Conservation (phyloP, 2,113 vertebrate genomes). For the Boulengerochromis microlepis region DNA sequence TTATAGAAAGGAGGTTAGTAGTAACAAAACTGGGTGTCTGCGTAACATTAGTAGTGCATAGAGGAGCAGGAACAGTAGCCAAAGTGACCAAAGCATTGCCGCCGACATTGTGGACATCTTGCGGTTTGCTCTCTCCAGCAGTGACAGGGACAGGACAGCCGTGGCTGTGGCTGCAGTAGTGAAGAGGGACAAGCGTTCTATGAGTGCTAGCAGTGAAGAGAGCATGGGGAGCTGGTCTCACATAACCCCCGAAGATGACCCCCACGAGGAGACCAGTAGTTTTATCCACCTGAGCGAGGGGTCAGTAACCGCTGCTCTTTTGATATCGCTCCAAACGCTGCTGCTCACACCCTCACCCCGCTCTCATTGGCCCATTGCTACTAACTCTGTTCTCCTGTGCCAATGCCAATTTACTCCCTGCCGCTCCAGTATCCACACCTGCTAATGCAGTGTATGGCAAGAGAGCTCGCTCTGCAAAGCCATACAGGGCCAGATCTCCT, state of each 20-base stretch:
- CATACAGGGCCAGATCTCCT: neutral
- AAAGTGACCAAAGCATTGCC: neutral
- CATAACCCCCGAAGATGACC: constrained; percentile 86
- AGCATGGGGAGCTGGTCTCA: constrained; percentile 96
- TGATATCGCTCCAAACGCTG: constrained; percentile 38
- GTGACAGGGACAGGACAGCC: constrained; percentile 60
- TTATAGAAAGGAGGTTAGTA: neutral
- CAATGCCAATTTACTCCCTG: constrained; percentile 18
- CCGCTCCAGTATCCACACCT: constrained; percentile 16
- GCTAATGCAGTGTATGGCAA: constrained; percentile 20
- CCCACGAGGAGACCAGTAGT: constrained; percentile 90
- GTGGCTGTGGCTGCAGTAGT: constrained; percentile 64
- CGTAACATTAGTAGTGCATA: neutral
- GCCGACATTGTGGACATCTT: constrained; percentile 24
- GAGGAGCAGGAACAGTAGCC: neutral
- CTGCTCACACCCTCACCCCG: constrained; percentile 46
- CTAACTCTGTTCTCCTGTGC: constrained; percentile 41
- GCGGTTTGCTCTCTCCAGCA: constrained; percentile 67
- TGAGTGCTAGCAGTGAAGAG: constrained; percentile 88
- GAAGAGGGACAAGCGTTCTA: constrained; percentile 74
- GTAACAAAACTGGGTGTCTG: neutral
- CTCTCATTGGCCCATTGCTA: constrained; percentile 57
- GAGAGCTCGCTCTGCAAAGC: constrained; percentile 5
- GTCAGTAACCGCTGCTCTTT: constrained; percentile 71
- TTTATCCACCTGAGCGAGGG: constrained; percentile 93